Evolutionary conservation across 2,113 vertebrate species (phyloP).

Genomic region (Symphodus melops): DNA sequence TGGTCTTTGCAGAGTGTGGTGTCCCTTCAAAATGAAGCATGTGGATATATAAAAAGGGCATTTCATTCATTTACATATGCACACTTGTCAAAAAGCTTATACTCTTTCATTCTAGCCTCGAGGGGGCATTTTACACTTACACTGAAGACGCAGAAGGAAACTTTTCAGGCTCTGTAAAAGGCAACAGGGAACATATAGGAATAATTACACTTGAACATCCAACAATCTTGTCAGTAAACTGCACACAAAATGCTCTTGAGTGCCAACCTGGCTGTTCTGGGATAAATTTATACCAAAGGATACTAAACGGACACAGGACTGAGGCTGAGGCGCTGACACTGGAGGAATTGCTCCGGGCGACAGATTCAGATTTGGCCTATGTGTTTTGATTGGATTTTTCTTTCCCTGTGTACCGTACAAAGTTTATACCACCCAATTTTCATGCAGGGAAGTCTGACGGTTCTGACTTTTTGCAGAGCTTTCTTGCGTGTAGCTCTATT

Average conservation of each 20-base stretch:
- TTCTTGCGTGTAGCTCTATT: neutral
- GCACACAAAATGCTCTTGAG: slow-evolving; percentile 31
- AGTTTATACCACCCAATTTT: slow-evolving; percentile 8
- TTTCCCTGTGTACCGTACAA: neutral
- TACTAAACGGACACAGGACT: slow-evolving; percentile 10
- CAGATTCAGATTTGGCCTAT: slow-evolving; percentile 12
- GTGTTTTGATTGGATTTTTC: slow-evolving; percentile 14
- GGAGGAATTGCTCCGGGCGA: slow-evolving; percentile 12
- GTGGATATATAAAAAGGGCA: slow-evolving; percentile 33
- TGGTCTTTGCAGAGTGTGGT: slow-evolving; percentile 19
- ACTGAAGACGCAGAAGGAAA: neutral
- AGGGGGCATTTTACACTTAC: slow-evolving; percentile 29
- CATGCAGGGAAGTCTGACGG: neutral
- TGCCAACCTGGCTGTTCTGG: slow-evolving; percentile 31
- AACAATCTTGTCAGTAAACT: slow-evolving; percentile 25
- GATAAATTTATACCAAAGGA: slow-evolving; percentile 37
- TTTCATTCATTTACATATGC: slow-evolving; percentile 29
- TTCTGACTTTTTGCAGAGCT: neutral
- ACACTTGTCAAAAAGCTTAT: slow-evolving; percentile 41
- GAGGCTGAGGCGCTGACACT: slow-evolving; percentile 31
- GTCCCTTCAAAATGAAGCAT: slow-evolving; percentile 35
- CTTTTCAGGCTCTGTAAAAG: slow-evolving; percentile 1
- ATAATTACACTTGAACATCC: slow-evolving; percentile 7
- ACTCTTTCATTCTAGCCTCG: slow-evolving; percentile 22
- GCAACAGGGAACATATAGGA: slow-evolving; percentile 21